phyloP scores from a whole-genome alignment of 2,888 invertebrate genomes.

The Achlya flavicornis region DNA sequence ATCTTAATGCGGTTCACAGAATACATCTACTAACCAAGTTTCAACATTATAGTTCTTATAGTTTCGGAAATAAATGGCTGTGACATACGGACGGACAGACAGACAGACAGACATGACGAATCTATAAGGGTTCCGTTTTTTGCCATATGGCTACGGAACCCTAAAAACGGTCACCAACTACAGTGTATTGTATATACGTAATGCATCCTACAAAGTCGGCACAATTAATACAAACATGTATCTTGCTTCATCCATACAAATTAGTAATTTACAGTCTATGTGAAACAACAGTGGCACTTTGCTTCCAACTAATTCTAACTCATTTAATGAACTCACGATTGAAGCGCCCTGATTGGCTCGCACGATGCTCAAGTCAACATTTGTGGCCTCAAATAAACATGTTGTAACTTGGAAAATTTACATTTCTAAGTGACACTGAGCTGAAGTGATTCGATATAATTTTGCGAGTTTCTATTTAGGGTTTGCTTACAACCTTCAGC shows the following conservation, averaged over 20 bases:
- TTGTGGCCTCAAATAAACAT: not conserved
- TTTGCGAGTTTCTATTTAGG: not conserved
- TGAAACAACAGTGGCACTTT: not conserved
- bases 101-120: too few species aligned
- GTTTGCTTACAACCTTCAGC: too few species aligned
- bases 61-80: too few species aligned
- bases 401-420: slow-evolving; percentile 3
- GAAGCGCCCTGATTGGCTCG: not conserved
- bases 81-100: too few species aligned
- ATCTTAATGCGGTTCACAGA: too few species aligned
- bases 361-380: slow-evolving; percentile 1
- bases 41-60: too few species aligned
- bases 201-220: not conserved
- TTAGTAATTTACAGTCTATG: not conserved
- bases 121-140: too few species aligned
- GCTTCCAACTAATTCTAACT: slow-evolving; percentile 3
- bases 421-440: not conserved
- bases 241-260: not conserved
- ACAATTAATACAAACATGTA: not conserved
- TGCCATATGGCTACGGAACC: too few species aligned
- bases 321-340: not conserved
- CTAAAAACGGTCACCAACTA: not conserved
- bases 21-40: too few species aligned
- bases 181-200: not conserved
- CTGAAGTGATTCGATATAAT: not conserved